A percentile compares a stretch with the other conserved stretches of the same genome.
These are phyloP conservation scores for Nomada ferruginata DNA, from an alignment of 2,888 invertebrate species.

Conservation along the genomic window DNA sequence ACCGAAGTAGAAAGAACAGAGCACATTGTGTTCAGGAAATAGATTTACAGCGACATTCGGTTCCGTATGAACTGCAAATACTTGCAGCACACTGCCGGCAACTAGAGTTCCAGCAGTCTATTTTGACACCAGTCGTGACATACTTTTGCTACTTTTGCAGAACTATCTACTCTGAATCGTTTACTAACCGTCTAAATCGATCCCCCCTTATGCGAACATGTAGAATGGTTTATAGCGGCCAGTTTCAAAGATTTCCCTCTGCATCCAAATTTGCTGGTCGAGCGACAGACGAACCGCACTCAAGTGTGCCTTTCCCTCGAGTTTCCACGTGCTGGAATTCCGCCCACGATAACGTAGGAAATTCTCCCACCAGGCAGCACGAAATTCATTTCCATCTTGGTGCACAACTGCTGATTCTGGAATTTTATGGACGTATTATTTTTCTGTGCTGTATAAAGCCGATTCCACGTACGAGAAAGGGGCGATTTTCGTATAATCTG, in stretches of 20 bases:
- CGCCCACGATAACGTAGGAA: conserved; percentile 11
- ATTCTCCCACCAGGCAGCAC: background rate
- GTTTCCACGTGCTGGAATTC: conserved; percentile 23
- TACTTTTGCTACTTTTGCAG: conserved; percentile 29
- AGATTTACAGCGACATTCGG: conserved; percentile 22
- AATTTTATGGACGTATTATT: background rate
- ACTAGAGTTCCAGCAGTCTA: conserved; percentile 44
- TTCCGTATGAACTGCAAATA: conserved; percentile 25
- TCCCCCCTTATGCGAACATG: conserved; percentile 11
- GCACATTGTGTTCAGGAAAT: background rate
- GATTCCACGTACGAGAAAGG: background rate
- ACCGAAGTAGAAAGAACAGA: background rate
- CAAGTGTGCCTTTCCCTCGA: conserved; percentile 2
- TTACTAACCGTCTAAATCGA: conserved; percentile 25
- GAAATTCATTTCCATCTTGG: background rate
- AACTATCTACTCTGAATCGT: background rate
- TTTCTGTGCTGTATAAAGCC: background rate
- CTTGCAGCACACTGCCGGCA: conserved; percentile 9
- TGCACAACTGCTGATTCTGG: background rate
- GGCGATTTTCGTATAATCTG: background rate
- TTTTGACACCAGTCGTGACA: conserved; percentile 45
- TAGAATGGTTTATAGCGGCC: conserved; percentile 24
- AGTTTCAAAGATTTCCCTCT: conserved; percentile 15
- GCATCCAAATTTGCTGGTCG: background rate
- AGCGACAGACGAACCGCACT: background rate